Evolutionary conservation across 2,797 vertebrate species (phyloP).

Genomic region (Smutsia temminckii): DNA sequence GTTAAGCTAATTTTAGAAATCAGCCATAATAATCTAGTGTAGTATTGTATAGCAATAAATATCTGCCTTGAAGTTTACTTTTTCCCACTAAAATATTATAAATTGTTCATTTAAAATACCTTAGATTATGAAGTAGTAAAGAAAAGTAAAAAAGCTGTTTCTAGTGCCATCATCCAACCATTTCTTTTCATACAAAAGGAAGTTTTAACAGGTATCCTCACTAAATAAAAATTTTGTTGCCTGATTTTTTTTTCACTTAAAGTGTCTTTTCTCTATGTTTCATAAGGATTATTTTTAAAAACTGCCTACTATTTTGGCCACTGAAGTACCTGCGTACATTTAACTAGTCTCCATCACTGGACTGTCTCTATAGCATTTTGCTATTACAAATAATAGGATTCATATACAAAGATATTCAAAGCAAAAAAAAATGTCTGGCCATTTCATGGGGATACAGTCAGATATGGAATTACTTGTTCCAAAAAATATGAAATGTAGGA

Average conservation of each 20-base stretch:
- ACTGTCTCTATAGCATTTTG: not conserved
- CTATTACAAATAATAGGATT: not conserved
- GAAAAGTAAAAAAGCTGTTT: not conserved
- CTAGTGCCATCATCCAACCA: not conserved
- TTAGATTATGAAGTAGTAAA: not conserved
- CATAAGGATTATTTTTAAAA: constrained; percentile 20
- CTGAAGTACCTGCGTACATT: not conserved
- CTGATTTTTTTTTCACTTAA: not conserved
- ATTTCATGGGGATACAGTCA: constrained; percentile 17
- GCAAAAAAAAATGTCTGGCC: not conserved
- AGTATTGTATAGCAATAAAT: not conserved
- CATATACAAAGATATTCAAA: not conserved
- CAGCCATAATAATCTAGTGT: not conserved
- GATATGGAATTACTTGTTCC: not conserved
- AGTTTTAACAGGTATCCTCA: not conserved
- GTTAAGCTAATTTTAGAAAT: constrained; percentile 24
- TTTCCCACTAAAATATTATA: not conserved
- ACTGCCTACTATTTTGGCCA: not conserved
- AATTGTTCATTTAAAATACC: constrained; percentile 13
- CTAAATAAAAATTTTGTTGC: constrained; percentile 30
- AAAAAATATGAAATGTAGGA: not conserved
- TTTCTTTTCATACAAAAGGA: not conserved
- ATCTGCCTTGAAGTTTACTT: constrained; percentile 34
- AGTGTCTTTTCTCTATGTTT: not conserved
- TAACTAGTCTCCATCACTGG: not conserved